Evolutionary conservation across 1,140 invertebrate genomes (phyloP).

Genomic region (Bombus ignitus): DNA sequence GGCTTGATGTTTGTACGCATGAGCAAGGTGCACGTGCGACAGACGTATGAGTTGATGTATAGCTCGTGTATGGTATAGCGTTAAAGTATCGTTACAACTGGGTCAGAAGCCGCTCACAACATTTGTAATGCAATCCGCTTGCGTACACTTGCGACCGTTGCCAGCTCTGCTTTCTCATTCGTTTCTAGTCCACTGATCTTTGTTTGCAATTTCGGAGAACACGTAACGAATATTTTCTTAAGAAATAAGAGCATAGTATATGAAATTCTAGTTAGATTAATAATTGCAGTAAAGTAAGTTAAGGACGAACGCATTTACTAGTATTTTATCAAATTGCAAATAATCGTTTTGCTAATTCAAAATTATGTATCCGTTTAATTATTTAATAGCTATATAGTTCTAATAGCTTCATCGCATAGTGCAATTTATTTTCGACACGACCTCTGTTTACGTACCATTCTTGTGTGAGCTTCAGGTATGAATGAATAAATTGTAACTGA

Average conservation of each 20-base stretch:
- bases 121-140: constrained; percentile 73
- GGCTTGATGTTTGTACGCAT: constrained; percentile 48
- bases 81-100: constrained; percentile 71
- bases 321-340: neutral
- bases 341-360: neutral
- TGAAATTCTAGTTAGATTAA: too few species aligned
- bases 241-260: too few species aligned
- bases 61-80: constrained; percentile 71
- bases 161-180: neutral
- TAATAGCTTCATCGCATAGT: too few species aligned
- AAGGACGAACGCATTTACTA: neutral
- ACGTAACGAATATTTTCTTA: too few species aligned
- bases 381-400: neutral
- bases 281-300: neutral
- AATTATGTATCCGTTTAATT: neutral
- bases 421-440: constrained; percentile 1
- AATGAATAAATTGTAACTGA: constrained; percentile 1
- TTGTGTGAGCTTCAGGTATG: neutral
- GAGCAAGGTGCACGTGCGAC: constrained; percentile 58
- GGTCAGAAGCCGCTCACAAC: constrained; percentile 72
- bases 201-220: too few species aligned
- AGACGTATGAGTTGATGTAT: constrained; percentile 76
- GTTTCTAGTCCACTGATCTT: neutral
- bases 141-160: constrained; percentile 31
- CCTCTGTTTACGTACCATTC: neutral